phyloP scores from a whole-genome alignment of 2,888 invertebrate species.

The Caenorhabditis virilis region DNA sequence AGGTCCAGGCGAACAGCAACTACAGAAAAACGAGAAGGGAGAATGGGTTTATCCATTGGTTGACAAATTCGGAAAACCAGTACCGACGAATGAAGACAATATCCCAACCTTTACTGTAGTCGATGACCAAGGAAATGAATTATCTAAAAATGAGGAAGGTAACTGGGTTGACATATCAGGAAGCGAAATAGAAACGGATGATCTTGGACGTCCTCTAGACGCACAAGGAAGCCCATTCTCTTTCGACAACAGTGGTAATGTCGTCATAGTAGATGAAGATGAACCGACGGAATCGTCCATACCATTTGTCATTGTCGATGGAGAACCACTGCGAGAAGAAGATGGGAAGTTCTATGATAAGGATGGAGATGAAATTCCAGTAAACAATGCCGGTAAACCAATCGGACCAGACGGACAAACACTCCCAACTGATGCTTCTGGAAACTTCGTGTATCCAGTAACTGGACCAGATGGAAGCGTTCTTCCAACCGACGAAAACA shows the following conservation, averaged over 20 bases:
- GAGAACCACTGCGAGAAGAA: slow-evolving; percentile 36
- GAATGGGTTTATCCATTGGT: slow-evolving; percentile 44
- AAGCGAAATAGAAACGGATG: slow-evolving; percentile 42
- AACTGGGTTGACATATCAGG: slow-evolving; percentile 37
- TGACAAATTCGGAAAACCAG: slow-evolving; percentile 45
- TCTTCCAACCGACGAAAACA: slow-evolving; percentile 27
- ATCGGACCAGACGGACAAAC: slow-evolving; percentile 38
- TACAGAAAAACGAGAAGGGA: slow-evolving; percentile 27
- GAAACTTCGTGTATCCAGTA: slow-evolving; percentile 32
- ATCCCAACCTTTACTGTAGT: slow-evolving; percentile 40
- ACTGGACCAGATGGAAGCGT: slow-evolving; percentile 15
- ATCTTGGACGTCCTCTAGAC: slow-evolving; percentile 38
- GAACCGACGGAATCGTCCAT: slow-evolving; percentile 11
- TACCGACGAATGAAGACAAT: slow-evolving; percentile 34
- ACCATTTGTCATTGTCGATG: slow-evolving; percentile 41
- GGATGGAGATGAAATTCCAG: slow-evolving; percentile 15
- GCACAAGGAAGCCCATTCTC: slow-evolving; percentile 32
- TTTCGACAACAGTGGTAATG: slow-evolving; percentile 30
- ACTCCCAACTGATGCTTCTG: slow-evolving; percentile 30
- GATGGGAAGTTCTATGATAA: slow-evolving; percentile 19
- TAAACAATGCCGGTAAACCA: slow-evolving; percentile 17
- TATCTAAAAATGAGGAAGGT: slow-evolving; percentile 40
- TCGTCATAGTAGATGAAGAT: slow-evolving; percentile 28
- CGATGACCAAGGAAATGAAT: slow-evolving; percentile 37
- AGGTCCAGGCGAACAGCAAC: slow-evolving; percentile 19